Evolutionary conservation across 2,797 vertebrate species (phyloP).

Genomic region (Hydrocynus forskahlii): DNA sequence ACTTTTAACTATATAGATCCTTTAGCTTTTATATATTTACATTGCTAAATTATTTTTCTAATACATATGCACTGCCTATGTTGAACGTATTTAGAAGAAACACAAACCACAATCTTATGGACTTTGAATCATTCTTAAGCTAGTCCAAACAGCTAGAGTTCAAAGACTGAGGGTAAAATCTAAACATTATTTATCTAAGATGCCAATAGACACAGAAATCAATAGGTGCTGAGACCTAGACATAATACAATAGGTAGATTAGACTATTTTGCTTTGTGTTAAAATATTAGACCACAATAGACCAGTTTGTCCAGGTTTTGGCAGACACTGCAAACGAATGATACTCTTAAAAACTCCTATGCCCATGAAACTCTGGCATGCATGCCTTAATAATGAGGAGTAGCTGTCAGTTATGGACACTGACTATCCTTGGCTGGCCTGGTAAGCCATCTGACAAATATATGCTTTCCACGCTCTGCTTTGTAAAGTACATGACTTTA

Average conservation of each 20-base stretch:
- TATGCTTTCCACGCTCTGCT: not conserved
- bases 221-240: not conserved
- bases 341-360: not conserved
- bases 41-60: too few relatives aligned
- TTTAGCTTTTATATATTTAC: too few relatives aligned
- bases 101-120: not conserved
- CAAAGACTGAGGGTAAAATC: not conserved
- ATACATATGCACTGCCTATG: too few relatives aligned
- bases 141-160: not conserved
- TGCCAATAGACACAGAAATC: too few relatives aligned
- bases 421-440: not conserved
- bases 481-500: slow-evolving; percentile 23
- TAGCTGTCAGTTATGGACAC: not conserved
- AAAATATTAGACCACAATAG: too few relatives aligned
- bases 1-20: too few relatives aligned
- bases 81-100: not conserved
- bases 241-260: not conserved
- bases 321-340: not conserved
- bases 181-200: too few relatives aligned
- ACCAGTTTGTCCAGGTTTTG: not conserved
- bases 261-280: too few relatives aligned
- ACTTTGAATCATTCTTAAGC: not conserved
- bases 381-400: not conserved
- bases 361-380: not conserved
- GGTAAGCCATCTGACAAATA: not conserved